Evolutionary conservation across 2,797 vertebrate species (phyloP), one percentile per base, ranked within the genome.

Genomic region (Chelon auratus): DNA sequence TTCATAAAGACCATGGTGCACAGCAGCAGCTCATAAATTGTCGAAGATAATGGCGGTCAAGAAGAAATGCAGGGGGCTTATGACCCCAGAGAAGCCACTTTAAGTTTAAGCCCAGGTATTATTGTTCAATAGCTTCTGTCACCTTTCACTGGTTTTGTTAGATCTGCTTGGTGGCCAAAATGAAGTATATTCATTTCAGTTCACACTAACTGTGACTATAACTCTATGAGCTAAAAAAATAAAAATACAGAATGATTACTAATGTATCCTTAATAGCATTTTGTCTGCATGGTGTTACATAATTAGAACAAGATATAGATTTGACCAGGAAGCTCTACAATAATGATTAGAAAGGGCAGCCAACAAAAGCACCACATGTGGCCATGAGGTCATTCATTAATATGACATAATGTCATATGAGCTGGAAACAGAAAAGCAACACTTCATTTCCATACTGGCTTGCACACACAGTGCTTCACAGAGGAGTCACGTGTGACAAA

Each of bases 41-140:
- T 15, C 14, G 42, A 3, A 15, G 14, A 43, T 15, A 15, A 43
- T 43, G 14, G 42, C 13, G 15, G 42, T 7, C 6, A 26, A 56
- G 33, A 52, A 8, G 7, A 55, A 54, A 22, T 1, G 15, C 39
- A 22, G 17, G 24, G 24, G 24, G 10, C 4, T 5, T 33, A 9
- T 67, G 53, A 58, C 48, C 42, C 48, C 13, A 20, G 17, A 24
- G 11, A 20, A 24, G 7, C 36, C 9, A 7, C 24, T 43, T 60
- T 11, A 48, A 20, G 8, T 26, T 50, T 5, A 59, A 63, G 47
- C 2, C 13, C 3, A 3, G 15, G 26, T 13, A 11, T 0, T 6
- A 10, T 57, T 2, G 4, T 75, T 72, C 52, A 56, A 56, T 65
- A 68, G 42, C 55, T 22, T 65, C n/a, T 59, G 59, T 62, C 9